Base-by-base conservation (phyloP, 1,140 invertebrate genomes). In the Cheumatopsyche charites region DNA sequence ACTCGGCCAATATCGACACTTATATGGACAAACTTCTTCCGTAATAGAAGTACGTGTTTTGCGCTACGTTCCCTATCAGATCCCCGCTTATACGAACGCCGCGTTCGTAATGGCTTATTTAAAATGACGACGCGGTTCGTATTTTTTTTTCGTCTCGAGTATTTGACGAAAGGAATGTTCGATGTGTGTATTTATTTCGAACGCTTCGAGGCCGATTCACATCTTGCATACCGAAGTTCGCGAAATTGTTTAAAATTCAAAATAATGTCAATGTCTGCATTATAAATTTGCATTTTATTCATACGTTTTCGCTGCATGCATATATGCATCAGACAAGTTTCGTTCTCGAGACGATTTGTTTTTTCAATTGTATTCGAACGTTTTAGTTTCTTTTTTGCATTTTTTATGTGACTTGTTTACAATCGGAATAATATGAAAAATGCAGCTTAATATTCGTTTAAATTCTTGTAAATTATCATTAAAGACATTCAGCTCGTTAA, bases 1-100 rank as follows among this genome's bases (percentile, higher is more conserved):
- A 63, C 15, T 41, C 41, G 62, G 23, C 36, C 62, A 17, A 63
- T 63, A 63, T 41, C 62, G 29, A 15, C 26, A 25, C 45, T 49
- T 19, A 36, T 36, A 36, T 36, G 29, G 29, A 36, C 29, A 36
- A 15, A 47, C 43, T 47, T 47, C 43, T 47, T 47, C 29, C 29
- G 29, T 36, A 36, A 36, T 36, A 36, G 47, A 9, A 25, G 23
- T 23, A 58, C 23, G 55, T 58, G 21, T 23, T 25, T 47, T 15
- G 43, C 43, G 43, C 29, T 47, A 47, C 43, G 43, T 47, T 47
- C 43, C 15, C 4, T 15, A 47, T 47, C 13, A n/a, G 11, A 15
- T 6, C 4, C 43, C 15, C 43, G 43, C 43, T 7, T 15, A 36
- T 47, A n/a, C 13, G 41, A 42, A 42, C 43, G 4, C 43, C 3